Percentiles rank a stretch among this genome's conserved stretches.
phyloP scores from a whole-genome alignment of 2,888 invertebrate species.

The Microlaimidae sp. region DNA sequence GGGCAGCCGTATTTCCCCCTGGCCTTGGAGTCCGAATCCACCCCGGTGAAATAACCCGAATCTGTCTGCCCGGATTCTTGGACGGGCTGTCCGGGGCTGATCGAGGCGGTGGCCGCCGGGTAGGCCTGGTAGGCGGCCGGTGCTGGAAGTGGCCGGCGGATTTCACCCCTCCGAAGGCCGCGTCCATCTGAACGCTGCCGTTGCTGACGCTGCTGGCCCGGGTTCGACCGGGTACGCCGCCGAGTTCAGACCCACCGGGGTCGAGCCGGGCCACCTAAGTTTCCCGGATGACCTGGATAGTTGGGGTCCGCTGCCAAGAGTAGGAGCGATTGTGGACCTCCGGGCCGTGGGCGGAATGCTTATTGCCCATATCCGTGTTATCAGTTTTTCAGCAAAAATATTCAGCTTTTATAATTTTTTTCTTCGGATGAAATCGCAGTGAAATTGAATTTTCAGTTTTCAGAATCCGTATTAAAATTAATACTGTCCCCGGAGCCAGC shows the following conservation, averaged over 20 bases:
- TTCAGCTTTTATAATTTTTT: no score
- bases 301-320: no score
- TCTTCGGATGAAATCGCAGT: no score
- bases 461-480: no score
- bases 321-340: no score
- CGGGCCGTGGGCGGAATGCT: background rate
- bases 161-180: background rate
- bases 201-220: no score
- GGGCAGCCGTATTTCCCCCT: background rate
- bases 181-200: background rate
- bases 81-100: background rate
- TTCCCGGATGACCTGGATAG: background rate
- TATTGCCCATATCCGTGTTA: background rate
- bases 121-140: background rate
- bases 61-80: background rate
- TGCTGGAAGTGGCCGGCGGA: background rate
- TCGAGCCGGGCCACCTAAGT: background rate
- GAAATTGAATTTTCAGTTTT: no score
- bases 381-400: no score
- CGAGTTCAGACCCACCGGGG: no score
- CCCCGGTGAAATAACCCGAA: conserved; percentile 2
- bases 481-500: no score
- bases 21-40: conserved; percentile 1
- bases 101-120: background rate
- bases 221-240: no score